Evolutionary conservation across 2,888 invertebrate genomes (phyloP).

Genomic region (Baccha elongata): DNA sequence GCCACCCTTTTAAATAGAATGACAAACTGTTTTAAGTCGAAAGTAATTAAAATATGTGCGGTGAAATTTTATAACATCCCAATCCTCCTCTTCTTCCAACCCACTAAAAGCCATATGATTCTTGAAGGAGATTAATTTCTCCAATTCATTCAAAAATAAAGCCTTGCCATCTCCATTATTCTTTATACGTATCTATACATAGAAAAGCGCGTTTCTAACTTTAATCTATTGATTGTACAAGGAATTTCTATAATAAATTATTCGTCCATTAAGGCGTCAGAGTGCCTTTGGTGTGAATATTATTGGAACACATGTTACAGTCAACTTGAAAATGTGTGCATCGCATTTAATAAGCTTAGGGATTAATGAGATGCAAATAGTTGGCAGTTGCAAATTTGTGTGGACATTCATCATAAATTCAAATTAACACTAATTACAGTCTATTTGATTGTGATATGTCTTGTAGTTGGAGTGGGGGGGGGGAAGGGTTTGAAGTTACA

Average conservation of each 20-base stretch:
- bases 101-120: slow-evolving; percentile 2
- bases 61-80: slow-evolving; percentile 3
- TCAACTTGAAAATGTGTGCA: slow-evolving; percentile 12
- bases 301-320: slow-evolving; percentile 17
- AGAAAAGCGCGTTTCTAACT: not conserved
- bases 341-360: slow-evolving; percentile 44
- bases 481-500: not conserved
- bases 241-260: slow-evolving; percentile 32
- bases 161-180: not conserved
- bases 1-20: slow-evolving; percentile 36
- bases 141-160: not conserved
- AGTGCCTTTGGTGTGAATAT: slow-evolving; percentile 23
- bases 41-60: slow-evolving; percentile 62
- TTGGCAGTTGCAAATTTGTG: slow-evolving; percentile 55
- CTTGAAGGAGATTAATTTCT: slow-evolving; percentile 27
- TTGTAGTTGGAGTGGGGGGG: not conserved
- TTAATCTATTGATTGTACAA: slow-evolving; percentile 18
- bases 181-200: too few relatives aligned
- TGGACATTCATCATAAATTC: slow-evolving; percentile 43
- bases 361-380: slow-evolving; percentile 60
- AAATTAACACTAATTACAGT: slow-evolving; percentile 40
- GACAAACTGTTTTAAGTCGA: slow-evolving; percentile 60
- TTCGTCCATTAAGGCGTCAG: not conserved
- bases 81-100: not conserved
- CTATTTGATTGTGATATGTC: slow-evolving; percentile 18